Percentiles rank a stretch among this genome's conserved stretches.
phyloP scores from a whole-genome alignment of 2,113 vertebrate species.

The Zootoca vivipara region DNA sequence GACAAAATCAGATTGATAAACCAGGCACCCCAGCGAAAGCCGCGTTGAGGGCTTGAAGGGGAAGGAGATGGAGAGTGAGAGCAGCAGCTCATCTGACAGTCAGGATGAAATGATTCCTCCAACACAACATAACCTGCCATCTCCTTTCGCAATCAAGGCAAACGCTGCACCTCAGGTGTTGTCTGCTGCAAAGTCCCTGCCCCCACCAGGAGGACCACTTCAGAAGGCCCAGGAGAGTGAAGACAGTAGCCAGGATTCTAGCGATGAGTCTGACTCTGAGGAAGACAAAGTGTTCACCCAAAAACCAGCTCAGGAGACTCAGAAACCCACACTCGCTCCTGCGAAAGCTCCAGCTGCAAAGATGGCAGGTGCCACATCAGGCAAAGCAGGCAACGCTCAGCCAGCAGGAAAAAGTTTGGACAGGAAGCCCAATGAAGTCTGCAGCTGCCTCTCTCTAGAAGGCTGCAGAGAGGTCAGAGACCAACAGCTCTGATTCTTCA shows the following conservation, averaged over 20 bases:
- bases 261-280: constrained; percentile 50
- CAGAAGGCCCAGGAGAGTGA: constrained; percentile 14
- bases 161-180: constrained; percentile 7
- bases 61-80: constrained; percentile 61
- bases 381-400: constrained; percentile 5
- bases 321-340: not conserved
- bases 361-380: fast-evolving
- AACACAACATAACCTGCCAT: constrained; percentile 16
- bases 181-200: not conserved
- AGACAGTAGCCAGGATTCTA: constrained; percentile 59
- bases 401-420: constrained; percentile 13
- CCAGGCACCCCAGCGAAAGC: constrained; percentile 52
- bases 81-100: constrained; percentile 70
- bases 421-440: not conserved
- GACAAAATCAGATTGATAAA: constrained; percentile 60
- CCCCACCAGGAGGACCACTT: fast-evolving
- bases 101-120: constrained; percentile 62
- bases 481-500: not conserved
- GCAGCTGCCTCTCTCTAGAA: not conserved
- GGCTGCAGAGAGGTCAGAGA: constrained; percentile 21
- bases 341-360: too few relatives aligned
- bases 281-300: constrained; percentile 51
- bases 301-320: constrained; percentile 24
- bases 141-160: constrained; percentile 46
- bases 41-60: constrained; percentile 58